Evolutionary conservation across 2,113 vertebrate species (phyloP).

Genomic region (Solea senegalensis): DNA sequence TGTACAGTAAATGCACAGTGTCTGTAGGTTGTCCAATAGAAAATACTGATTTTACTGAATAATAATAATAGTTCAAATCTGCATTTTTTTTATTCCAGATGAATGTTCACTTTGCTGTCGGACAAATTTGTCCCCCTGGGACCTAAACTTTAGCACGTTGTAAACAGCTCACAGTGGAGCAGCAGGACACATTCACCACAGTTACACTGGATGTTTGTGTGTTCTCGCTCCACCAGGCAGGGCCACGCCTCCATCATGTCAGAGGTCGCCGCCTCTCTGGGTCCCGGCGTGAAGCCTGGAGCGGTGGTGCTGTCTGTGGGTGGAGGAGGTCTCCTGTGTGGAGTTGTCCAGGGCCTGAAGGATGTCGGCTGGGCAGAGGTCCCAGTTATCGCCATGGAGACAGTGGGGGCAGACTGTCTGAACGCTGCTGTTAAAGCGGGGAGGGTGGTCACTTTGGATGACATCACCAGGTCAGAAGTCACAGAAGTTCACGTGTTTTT

Average conservation of each 20-base stretch:
- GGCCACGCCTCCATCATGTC: constrained; percentile 78
- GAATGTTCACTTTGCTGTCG: no score
- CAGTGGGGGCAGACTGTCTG: constrained; percentile 80
- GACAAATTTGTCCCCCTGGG: no score
- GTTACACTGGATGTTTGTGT: neutral
- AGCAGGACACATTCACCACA: neutral
- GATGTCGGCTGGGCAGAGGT: constrained; percentile 79
- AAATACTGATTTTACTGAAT: no score
- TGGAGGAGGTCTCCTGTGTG: constrained; percentile 84
- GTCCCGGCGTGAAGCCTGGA: constrained; percentile 71
- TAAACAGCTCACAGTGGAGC: no score
- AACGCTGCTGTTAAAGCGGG: constrained; percentile 79
- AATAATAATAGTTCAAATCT: no score
- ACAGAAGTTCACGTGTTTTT: neutral
- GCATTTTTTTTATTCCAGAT: no score
- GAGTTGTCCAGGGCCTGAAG: constrained; percentile 80
- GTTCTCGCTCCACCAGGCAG: constrained; percentile 65
- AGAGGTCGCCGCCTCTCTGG: constrained; percentile 75
- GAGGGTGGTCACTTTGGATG: constrained; percentile 78
- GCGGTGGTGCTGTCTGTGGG: constrained; percentile 82
- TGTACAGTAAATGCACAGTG: no score
- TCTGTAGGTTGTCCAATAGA: no score
- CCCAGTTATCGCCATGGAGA: constrained; percentile 83
- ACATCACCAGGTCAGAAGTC: constrained; percentile 82
- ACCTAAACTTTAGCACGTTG: no score